Conservation (phyloP, 1,140 invertebrate genomes). For the Zelostemma sp. region DNA sequence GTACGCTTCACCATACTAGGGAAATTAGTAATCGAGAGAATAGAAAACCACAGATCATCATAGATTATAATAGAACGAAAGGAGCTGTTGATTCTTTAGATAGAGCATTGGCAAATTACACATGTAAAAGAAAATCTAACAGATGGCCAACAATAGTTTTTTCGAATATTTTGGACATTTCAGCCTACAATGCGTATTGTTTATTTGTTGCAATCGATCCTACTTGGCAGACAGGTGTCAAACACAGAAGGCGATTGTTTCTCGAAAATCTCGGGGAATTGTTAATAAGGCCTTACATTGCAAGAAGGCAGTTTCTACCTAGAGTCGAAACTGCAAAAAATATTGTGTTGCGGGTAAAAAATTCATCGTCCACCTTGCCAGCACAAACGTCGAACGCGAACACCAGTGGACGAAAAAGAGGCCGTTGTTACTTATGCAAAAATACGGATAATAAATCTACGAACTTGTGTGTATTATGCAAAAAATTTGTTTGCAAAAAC, state of each 20-base stretch:
- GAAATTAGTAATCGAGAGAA: conserved; percentile 7
- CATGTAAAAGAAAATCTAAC: conserved; percentile 10
- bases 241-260: not conserved
- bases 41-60: no score
- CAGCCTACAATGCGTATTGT: conserved; percentile 7
- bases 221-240: not conserved
- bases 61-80: no score
- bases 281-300: not conserved
- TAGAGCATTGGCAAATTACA: conserved; percentile 13
- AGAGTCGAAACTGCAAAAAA: no score
- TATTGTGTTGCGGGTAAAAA: no score
- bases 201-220: conserved; percentile 6
- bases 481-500: no score
- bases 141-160: conserved; percentile 16
- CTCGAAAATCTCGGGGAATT: conserved; percentile 4
- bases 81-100: conserved; percentile 13
- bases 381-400: no score
- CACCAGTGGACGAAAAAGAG: no score
- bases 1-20: conserved; percentile 3
- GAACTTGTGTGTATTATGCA: no score
- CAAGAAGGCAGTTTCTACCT: not conserved
- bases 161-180: conserved; percentile 9
- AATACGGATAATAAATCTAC: no score
- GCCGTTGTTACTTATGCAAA: no score
- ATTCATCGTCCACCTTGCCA: no score